A percentile compares a stretch with the other conserved stretches of the same genome.
These are phyloP conservation scores for Tarsius wallacei DNA, from an alignment of 2,797 vertebrate genomes.

Conservation along the genomic window DNA sequence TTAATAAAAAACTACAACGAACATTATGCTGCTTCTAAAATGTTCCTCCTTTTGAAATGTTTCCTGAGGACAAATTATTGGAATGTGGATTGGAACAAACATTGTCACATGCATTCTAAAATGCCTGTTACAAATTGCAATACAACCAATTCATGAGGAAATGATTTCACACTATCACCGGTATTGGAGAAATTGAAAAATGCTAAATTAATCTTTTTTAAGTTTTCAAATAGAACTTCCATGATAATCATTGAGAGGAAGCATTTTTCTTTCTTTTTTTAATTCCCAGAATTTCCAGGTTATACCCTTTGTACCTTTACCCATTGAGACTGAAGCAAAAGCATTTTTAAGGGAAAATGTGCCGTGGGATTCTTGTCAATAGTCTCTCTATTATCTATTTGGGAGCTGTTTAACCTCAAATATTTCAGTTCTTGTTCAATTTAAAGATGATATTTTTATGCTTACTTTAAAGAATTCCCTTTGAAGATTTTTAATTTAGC, in stretches of 20 bases:
- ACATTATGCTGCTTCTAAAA: background rate
- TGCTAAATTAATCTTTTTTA: background rate
- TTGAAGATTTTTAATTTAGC: conserved; percentile 72
- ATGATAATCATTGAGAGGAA: background rate
- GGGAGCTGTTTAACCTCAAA: background rate
- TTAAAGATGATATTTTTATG: conserved; percentile 66
- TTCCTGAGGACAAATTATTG: background rate
- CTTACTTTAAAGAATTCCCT: conserved; percentile 32
- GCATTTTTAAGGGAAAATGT: background rate
- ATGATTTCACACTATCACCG: background rate
- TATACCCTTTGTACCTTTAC: background rate
- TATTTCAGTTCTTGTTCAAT: conserved; percentile 20
- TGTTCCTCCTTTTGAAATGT: background rate
- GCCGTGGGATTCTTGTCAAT: too few relatives aligned
- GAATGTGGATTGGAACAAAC: background rate
- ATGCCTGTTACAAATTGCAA: too few relatives aligned
- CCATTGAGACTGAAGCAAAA: background rate
- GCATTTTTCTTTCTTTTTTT: background rate
- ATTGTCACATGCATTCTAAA: background rate
- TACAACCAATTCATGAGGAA: background rate
- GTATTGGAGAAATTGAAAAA: background rate
- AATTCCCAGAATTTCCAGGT: background rate
- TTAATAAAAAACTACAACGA: background rate
- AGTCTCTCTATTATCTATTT: background rate
- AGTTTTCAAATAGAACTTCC: background rate